phyloP scores from a whole-genome alignment of 2,888 invertebrate genomes.

The Tipula unca region DNA sequence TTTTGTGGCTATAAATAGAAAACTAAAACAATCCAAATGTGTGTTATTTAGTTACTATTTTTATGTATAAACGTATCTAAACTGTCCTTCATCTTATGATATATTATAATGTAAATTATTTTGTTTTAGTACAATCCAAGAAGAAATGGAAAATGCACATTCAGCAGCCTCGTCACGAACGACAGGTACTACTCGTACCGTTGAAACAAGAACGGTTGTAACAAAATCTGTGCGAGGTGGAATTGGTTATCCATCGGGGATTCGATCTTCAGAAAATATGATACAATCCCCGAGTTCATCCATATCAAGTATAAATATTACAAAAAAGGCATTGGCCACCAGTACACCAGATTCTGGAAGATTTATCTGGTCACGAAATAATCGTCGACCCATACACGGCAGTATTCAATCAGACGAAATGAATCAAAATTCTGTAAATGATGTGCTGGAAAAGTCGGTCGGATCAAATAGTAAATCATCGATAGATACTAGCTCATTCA shows the following conservation, averaged over 20 bases:
- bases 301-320: background rate
- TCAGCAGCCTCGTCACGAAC: background rate
- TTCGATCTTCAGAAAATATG: background rate
- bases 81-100: background rate
- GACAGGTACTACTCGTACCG: background rate
- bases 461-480: background rate
- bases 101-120: too few species aligned
- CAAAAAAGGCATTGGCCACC: background rate
- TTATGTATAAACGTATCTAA: background rate
- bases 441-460: conserved; percentile 30
- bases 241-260: background rate
- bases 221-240: background rate
- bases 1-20: background rate
- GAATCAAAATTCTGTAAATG: conserved; percentile 34
- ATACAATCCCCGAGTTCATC: background rate
- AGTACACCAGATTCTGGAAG: background rate
- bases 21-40: background rate
- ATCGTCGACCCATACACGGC: background rate
- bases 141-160: background rate
- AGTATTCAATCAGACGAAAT: conserved; percentile 34
- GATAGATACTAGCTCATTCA: background rate
- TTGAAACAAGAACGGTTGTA: background rate
- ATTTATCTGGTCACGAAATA: background rate
- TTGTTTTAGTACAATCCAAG: conserved; percentile 19
- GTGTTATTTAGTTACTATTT: background rate